Evolutionary conservation across 2,888 invertebrate genomes (phyloP), one percentile per base, ranked within the genome.

Genomic region (Sisyra terminalis): DNA sequence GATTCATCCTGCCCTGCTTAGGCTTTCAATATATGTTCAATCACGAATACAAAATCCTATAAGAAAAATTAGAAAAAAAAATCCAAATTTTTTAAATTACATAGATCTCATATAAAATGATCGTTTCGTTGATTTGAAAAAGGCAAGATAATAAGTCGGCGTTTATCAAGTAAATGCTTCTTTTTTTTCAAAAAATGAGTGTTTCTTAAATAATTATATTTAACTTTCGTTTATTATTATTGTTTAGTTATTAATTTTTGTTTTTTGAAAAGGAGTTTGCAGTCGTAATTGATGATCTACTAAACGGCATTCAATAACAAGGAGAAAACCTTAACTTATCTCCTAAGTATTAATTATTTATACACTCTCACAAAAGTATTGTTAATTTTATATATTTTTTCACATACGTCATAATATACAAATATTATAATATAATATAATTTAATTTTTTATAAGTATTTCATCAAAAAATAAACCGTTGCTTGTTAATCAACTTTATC

Each of bases 251-350:
- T 14, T 32, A 32, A 13, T 32, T 32, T 32, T 32, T 29, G 9
- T 29, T 29, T n/a, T 32, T 14, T 32, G 11, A 32, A 13, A n/a
- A 13, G 32, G 11, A 32, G n/a, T 32, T 32, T 32, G 14, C 32
- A 24, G 24, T 24, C 24, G 24, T 24, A 24, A 24, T 24, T 24
- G 24, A 24, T 11, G 14, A 14, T 11, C 34, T 34, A 11, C 15
- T 34, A 8, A n/a, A 34, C 34, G 34, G 34, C 34, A 15, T 51
- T 53, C 53, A 53, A 51, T 53, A 53, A 52, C 53, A 52, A 55
- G 52, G 51, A 51, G 48, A 50, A 52, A 49, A 51, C 50, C 50
- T 52, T 52, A 17, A 16, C 16, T 39, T 24, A 24, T 24, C 24
- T 24, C 24, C 24, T 24, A 24, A 24, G 7, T 16, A 16, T 35